phyloP scores from a whole-genome alignment of 1,140 invertebrate species.

The Drosophila erecta region DNA sequence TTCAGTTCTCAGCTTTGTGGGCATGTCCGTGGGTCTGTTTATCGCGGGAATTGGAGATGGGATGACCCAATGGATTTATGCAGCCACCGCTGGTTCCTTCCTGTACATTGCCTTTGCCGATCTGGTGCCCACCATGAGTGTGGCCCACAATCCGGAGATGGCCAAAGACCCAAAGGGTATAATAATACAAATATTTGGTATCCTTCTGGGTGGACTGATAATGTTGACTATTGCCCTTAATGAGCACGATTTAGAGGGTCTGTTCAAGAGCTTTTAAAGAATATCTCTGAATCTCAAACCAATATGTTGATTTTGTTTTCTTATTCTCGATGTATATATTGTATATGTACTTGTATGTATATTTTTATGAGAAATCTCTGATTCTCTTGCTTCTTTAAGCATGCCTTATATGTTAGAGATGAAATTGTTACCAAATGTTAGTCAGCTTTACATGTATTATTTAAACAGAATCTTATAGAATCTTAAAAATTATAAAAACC shows the following conservation, averaged over 20 bases:
- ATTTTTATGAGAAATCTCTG: slow-evolving; percentile 27
- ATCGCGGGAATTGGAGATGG: slow-evolving; percentile 88
- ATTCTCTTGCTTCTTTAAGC: slow-evolving; percentile 10
- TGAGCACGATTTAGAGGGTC: slow-evolving; percentile 88
- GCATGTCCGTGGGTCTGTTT: slow-evolving; percentile 90
- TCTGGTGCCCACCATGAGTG: slow-evolving; percentile 88
- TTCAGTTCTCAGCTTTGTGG: slow-evolving; percentile 90
- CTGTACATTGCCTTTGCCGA: slow-evolving; percentile 92
- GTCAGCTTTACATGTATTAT: slow-evolving; percentile 1
- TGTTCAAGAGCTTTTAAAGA: slow-evolving; percentile 83
- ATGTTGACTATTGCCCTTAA: slow-evolving; percentile 91
- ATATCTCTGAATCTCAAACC: slow-evolving; percentile 14
- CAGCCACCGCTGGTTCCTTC: slow-evolving; percentile 92
- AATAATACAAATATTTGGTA: slow-evolving; percentile 88
- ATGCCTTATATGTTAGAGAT: neutral
- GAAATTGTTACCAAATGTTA: slow-evolving; percentile 19
- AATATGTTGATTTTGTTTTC: slow-evolving; percentile 2
- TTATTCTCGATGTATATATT: slow-evolving; percentile 20
- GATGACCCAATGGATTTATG: slow-evolving; percentile 91
- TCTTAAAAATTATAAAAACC: too few relatives aligned
- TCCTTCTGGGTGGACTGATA: slow-evolving; percentile 89
- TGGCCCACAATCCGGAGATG: slow-evolving; percentile 82
- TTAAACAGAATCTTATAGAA: neutral
- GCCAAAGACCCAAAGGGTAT: slow-evolving; percentile 78
- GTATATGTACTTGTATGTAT: slow-evolving; percentile 12